Evolutionary conservation across 2,113 vertebrate genomes (phyloP).

Genomic region (Alligator mississippiensis): DNA sequence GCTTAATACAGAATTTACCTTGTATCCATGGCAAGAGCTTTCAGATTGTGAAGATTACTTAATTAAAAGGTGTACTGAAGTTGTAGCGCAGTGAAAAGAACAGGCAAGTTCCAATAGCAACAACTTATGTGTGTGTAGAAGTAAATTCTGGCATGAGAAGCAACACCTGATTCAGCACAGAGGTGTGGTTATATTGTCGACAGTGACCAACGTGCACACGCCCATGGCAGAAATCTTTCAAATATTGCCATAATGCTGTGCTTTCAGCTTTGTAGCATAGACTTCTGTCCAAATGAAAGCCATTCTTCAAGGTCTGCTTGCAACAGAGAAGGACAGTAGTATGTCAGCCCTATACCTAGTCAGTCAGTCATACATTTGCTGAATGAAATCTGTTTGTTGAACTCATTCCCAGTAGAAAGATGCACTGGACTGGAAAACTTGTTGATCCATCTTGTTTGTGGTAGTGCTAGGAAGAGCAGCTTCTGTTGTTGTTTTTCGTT

Average conservation of each 20-base stretch:
- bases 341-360: too few species aligned
- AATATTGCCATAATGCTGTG: neutral
- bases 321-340: neutral
- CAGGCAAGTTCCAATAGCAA: neutral
- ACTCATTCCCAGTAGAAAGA: too few species aligned
- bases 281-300: neutral
- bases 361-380: too few species aligned
- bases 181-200: neutral
- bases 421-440: too few species aligned
- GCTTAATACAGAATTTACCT: neutral
- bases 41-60: neutral
- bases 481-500: too few species aligned
- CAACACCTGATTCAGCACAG: neutral
- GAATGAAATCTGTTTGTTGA: too few species aligned
- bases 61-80: neutral
- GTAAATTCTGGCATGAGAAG: neutral
- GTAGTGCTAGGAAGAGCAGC: too few species aligned
- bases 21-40: neutral
- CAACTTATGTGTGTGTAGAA: neutral
- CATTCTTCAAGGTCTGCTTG: neutral
- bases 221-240: neutral
- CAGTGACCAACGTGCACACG: neutral
- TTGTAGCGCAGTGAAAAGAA: neutral
- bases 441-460: too few species aligned
- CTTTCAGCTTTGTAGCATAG: neutral